phyloP scores from a whole-genome alignment of 2,113 vertebrate genomes.

The Alosa alosa region DNA sequence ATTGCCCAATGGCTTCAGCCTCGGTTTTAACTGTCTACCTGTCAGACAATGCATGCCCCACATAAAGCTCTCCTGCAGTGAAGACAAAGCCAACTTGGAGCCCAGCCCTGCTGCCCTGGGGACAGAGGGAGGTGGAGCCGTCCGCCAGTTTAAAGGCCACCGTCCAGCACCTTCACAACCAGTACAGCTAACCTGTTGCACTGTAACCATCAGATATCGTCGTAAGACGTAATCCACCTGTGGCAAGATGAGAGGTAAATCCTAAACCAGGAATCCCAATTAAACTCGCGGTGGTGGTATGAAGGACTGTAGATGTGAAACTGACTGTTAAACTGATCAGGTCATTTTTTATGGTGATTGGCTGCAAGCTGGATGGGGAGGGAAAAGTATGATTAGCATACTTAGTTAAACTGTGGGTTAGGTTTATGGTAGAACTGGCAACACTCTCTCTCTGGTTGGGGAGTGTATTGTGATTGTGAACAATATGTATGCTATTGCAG shows the following conservation, averaged over 20 bases:
- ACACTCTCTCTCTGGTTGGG: background rate
- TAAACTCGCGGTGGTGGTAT: background rate
- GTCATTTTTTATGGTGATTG: background rate
- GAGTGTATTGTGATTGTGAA: background rate
- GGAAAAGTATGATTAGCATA: background rate
- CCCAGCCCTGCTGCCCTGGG: background rate
- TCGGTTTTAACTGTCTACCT: background rate
- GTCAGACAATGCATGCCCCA: background rate
- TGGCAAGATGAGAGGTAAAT: slow-evolving; percentile 65
- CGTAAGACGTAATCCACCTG: slow-evolving; percentile 30
- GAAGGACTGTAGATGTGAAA: background rate
- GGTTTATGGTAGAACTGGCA: background rate
- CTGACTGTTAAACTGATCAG: background rate
- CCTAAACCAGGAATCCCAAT: background rate
- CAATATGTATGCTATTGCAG: background rate
- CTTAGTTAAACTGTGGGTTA: background rate
- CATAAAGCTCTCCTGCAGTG: background rate
- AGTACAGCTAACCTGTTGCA: slow-evolving; percentile 6
- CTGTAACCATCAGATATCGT: background rate
- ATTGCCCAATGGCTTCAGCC: background rate
- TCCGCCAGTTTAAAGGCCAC: background rate
- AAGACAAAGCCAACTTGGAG: background rate
- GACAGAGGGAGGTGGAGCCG: background rate
- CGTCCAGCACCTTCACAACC: background rate
- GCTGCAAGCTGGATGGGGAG: background rate